Evolutionary conservation across 2,113 vertebrate genomes (phyloP).

Genomic region (Silurus asotus): DNA sequence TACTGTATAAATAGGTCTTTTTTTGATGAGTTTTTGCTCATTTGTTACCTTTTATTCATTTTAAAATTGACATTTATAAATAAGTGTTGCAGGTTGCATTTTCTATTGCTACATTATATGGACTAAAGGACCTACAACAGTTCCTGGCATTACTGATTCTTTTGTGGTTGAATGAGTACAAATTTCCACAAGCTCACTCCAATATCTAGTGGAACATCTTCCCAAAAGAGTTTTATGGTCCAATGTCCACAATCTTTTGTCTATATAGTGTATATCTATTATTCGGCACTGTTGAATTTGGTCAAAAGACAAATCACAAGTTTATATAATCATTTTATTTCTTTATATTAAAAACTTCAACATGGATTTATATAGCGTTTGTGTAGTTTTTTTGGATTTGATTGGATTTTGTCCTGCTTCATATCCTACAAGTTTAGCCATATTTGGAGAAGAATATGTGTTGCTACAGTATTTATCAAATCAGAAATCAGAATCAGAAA

Average conservation of each 20-base stretch:
- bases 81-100: background rate
- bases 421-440: background rate
- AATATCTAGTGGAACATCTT: too few species aligned
- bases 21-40: background rate
- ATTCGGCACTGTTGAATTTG: background rate
- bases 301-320: background rate
- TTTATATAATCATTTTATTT: background rate
- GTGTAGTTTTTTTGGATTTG: background rate
- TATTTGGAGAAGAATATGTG: background rate
- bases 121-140: too few species aligned
- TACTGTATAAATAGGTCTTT: background rate
- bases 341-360: background rate
- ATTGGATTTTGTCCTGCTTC: background rate
- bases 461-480: too few species aligned
- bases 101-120: background rate
- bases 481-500: too few species aligned
- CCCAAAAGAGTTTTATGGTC: too few species aligned
- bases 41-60: background rate
- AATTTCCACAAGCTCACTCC: too few species aligned
- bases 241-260: too few species aligned
- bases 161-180: too few species aligned
- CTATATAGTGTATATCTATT: background rate
- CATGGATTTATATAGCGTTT: background rate
- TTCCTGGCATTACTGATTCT: too few species aligned
- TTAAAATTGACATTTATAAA: background rate